Evolutionary conservation across 2,797 vertebrate species (phyloP).

Genomic region (Sphenopsis melanotis): DNA sequence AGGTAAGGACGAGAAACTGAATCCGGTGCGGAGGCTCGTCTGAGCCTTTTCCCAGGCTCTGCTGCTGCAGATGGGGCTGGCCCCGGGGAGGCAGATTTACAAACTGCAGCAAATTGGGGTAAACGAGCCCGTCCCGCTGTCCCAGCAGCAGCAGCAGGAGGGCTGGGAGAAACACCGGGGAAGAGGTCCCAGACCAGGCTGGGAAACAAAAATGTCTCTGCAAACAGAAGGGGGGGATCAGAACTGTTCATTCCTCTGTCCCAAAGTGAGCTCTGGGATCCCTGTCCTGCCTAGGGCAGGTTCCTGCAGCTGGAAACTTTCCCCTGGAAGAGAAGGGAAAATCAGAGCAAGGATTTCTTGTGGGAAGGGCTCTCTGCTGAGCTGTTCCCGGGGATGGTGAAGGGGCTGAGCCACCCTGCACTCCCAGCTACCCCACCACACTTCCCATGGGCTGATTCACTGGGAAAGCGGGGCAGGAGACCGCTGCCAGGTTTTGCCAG

Average conservation of each 20-base stretch:
- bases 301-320: background rate
- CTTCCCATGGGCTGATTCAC: background rate
- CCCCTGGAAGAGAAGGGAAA: background rate
- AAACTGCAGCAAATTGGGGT: slow-evolving; percentile 31
- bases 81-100: slow-evolving; percentile 41
- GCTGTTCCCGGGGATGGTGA: background rate
- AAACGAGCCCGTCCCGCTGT: background rate
- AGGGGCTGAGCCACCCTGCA: background rate
- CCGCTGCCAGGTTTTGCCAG: background rate
- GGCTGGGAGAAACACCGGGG: background rate
- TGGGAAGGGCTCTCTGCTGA: background rate
- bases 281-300: accelerated
- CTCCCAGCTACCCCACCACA: background rate
- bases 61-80: slow-evolving; percentile 21
- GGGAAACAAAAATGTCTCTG: background rate
- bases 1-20: slow-evolving; percentile 18
- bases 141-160: background rate
- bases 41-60: slow-evolving; percentile 5
- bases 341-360: background rate
- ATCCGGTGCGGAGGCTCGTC: background rate
- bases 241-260: background rate
- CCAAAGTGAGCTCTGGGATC: accelerated
- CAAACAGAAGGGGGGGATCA: background rate
- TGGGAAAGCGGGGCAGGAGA: background rate
- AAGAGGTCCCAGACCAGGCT: background rate